Evolutionary conservation across 2,888 invertebrate species (phyloP).

Genomic region (Clanis bilineata): DNA sequence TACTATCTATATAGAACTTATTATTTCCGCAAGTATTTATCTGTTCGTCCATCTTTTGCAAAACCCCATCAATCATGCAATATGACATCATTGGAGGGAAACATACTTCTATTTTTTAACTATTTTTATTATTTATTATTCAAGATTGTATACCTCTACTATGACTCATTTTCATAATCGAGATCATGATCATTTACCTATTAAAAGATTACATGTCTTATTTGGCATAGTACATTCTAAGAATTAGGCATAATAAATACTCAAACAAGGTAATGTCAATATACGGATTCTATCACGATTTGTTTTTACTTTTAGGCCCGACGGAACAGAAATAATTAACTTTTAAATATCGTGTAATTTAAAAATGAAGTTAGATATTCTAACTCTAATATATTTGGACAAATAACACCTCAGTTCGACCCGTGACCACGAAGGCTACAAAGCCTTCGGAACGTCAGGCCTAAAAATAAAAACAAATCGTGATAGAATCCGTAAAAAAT

Average conservation of each 20-base stretch:
- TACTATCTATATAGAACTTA: background rate
- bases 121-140: background rate
- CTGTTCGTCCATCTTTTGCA: background rate
- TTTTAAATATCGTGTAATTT: too few species aligned
- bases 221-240: background rate
- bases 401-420: too few species aligned
- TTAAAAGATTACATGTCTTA: background rate
- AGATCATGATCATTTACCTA: background rate
- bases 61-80: background rate
- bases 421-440: too few species aligned
- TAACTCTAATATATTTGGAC: too few species aligned
- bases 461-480: too few species aligned
- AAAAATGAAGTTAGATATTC: too few species aligned
- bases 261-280: background rate
- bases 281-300: too few species aligned
- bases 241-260: background rate
- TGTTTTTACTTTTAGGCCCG: too few species aligned
- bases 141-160: background rate
- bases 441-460: too few species aligned
- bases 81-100: background rate
- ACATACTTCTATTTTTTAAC: background rate
- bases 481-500: too few species aligned
- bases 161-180: background rate
- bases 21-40: constrained; percentile 9
- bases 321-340: too few species aligned